phyloP scores from a whole-genome alignment of 2,113 vertebrate genomes.

The Petaurus breviceps region DNA sequence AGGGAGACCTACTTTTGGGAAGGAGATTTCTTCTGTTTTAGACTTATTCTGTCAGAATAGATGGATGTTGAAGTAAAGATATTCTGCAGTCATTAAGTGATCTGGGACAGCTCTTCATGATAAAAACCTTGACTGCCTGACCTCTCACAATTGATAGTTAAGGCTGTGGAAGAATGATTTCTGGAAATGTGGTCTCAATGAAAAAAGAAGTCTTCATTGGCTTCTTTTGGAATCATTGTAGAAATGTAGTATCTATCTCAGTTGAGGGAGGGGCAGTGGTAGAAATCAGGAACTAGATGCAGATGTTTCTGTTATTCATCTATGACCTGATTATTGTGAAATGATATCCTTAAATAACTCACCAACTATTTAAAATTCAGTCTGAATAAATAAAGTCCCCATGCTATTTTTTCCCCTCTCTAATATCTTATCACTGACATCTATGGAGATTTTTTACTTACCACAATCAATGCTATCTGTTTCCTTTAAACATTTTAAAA shows the following conservation, averaged over 20 bases:
- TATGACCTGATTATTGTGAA: constrained; percentile 15
- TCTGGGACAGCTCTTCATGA: constrained; percentile 23
- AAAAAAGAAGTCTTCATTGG: constrained; percentile 20
- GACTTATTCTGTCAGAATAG: not conserved
- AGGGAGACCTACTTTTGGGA: not conserved
- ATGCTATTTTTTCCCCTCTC: constrained; percentile 4
- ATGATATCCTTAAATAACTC: constrained; percentile 63
- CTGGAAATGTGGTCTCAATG: constrained; percentile 33
- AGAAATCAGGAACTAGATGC: constrained; percentile 40
- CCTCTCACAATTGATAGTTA: constrained; percentile 2
- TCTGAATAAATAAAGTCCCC: constrained; percentile 46
- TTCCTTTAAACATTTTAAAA: constrained; percentile 32
- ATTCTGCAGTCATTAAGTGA: no score
- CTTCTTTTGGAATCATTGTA: constrained; percentile 54
- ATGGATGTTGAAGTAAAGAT: not conserved
- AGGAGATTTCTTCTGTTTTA: not conserved
- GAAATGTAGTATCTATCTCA: constrained; percentile 42
- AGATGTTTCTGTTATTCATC: constrained; percentile 29
- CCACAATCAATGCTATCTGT: constrained; percentile 49
- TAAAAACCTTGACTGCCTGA: not conserved
- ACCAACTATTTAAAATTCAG: constrained; percentile 46
- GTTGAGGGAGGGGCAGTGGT: not conserved
- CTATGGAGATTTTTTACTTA: constrained; percentile 28
- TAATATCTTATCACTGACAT: constrained; percentile 58
- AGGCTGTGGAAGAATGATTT: constrained; percentile 43